A percentile compares a stretch with the other conserved stretches of the same genome.
Conservation (phyloP, 2,888 invertebrate genomes). For the Sinohyriopsis cumingii region DNA sequence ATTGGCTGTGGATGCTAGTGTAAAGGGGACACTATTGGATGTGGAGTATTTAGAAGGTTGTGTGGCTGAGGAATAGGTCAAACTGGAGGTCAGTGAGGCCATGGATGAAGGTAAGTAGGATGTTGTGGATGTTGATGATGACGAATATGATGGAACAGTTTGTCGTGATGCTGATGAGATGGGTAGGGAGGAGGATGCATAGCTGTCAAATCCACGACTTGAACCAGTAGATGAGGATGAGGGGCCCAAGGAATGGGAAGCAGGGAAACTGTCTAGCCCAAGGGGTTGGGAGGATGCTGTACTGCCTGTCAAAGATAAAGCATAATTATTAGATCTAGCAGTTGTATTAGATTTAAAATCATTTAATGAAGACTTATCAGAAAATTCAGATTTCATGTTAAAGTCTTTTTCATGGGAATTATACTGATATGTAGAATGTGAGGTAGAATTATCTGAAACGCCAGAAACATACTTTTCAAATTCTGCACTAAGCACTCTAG, state of each 20-base stretch:
- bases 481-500: too few relatives aligned
- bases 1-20: slow-evolving; percentile 27
- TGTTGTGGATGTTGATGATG: slow-evolving; percentile 12
- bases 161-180: slow-evolving; percentile 7
- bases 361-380: too few relatives aligned
- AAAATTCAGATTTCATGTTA: too few relatives aligned
- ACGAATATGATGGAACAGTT: slow-evolving; percentile 4
- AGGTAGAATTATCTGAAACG: too few relatives aligned
- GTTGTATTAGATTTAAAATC: too few relatives aligned
- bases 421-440: too few relatives aligned
- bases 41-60: slow-evolving; percentile 24
- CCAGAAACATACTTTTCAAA: too few relatives aligned
- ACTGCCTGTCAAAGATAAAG: slow-evolving; percentile 32
- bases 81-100: slow-evolving; percentile 28
- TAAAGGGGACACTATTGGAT: slow-evolving; percentile 35
- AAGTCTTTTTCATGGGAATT: too few relatives aligned
- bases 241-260: too few relatives aligned
- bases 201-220: not conserved
- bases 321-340: slow-evolving; percentile 7
- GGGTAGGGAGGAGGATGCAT: slow-evolving; percentile 5
- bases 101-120: slow-evolving; percentile 33
- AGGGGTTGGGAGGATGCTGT: slow-evolving; percentile 31
- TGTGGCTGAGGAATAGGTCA: slow-evolving; percentile 17
- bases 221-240: too few relatives aligned
- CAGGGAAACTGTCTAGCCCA: slow-evolving; percentile 7